Evolutionary conservation across 2,113 vertebrate genomes (phyloP), one percentile per base, ranked within the genome.

Genomic region (Trichechus manatus): DNA sequence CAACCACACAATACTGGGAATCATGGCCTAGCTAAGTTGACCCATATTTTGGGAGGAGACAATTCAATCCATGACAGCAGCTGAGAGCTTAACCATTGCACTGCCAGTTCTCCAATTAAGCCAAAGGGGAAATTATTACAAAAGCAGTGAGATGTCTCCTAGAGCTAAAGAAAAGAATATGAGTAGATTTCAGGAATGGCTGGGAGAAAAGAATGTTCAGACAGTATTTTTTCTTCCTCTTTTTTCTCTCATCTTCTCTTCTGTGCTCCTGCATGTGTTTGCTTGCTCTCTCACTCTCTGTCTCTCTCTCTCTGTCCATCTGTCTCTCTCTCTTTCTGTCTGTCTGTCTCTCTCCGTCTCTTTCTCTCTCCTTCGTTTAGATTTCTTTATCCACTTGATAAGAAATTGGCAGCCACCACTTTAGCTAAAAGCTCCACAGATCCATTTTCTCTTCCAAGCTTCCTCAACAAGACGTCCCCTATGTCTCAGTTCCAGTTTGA

Each of bases 211-310:
- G 8, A n/a, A 44, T 23, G 6, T 66, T 31, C 25, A 2, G 3
- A 0, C 2, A 5, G 6, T 19, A 75, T 1, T 42, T 1, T 1
- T 39, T 13, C 39, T 0, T 27, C 13, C 64, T 91, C 63, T 27
- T 6, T 36, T 31, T 59, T n/a, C 19, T 53, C 23, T 22, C 6
- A 4, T 33, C 53, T 59, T n/a, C 19, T 53, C 23, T 22, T 11
- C 27, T 33, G 7, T 23, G 13, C 13, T 25, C n/a, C 25, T 4
- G 0, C 39, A 31, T 42, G 10, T 27, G 53, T n/a, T 33, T 56
- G 33, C 33, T 3, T 81, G 47, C 22, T 81, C 29, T 3, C n/a
- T n/a, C 23, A 7, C 13, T 74, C 4, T 23, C 3, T 36, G 27
- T 72, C n/a, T 10, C n/a, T 31, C 5, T 33, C 6, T 6, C 42